Base-by-base conservation (phyloP, 2,888 invertebrate species). In the Pollenia angustigena region DNA sequence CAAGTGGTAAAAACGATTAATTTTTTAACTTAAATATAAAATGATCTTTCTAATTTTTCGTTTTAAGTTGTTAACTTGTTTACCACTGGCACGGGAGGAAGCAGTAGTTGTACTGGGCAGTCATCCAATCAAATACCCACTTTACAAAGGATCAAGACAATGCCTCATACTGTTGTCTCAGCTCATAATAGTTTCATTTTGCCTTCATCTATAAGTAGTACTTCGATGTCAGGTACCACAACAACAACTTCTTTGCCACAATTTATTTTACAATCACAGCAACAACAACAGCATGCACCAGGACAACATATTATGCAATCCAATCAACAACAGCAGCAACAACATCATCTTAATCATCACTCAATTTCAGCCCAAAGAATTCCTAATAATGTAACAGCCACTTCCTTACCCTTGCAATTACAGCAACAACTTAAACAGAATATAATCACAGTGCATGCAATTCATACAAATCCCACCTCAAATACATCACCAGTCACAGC, bases 51-150 rank as follows among this genome's bases (percentile, higher is more conserved):
- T n/a, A 2, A 58, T 18, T 81, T 62, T 0, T 0, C 18, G 50
- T 60, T 74, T 32, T 32, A 32, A 89, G 91, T 93, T 90, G 91
- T 93, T 18, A 93, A 93, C 83, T 90, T 93, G 0, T 92, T 91
- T 71, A 90, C 90, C 2, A 90, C 90, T 12, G 89, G 90, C 88
- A 32, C 56, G n/a, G 64, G 52, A 40, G 81, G 69, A 2, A 76
- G 7, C n/a, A 90, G 89, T 2, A 90, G 90, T 18, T 89, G 90
- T 88, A 86, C 72, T 88, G 87, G 72, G 68, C 72, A 62, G 80
- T 87, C 89, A 52, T 88, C 89, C 3, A 87, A 64, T 75, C 90
- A 86, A 79, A 68, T 86, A 3, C 88, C 83, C 12, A 85, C 85
- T 23, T 82, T 90, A 14, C 89, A 90, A 75, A 89, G 89, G 62